Evolutionary conservation across 1,140 invertebrate genomes (phyloP).

Genomic region (Zaprionus ornatus): DNA sequence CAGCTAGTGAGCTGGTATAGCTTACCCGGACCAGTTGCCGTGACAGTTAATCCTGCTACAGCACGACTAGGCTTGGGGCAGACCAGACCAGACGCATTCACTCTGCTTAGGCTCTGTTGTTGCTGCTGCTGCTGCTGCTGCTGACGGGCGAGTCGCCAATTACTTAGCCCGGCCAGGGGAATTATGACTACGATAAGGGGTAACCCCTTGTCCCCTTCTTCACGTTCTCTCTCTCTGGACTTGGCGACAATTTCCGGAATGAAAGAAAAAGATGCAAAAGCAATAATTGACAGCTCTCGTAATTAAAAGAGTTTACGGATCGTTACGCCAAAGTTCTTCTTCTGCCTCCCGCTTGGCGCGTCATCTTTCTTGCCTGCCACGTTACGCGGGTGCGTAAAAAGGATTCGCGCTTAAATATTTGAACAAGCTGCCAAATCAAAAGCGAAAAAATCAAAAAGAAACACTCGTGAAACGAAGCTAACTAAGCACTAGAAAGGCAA

Average conservation of each 20-base stretch:
- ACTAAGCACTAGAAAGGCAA: slow-evolving; percentile 36
- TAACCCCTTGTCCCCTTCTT: not conserved
- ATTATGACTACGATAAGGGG: slow-evolving; percentile 34
- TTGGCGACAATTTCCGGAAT: slow-evolving; percentile 17
- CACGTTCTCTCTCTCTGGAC: not conserved
- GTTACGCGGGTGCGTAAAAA: slow-evolving; percentile 3
- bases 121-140: not conserved
- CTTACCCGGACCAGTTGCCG: slow-evolving; percentile 43
- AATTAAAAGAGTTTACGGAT: slow-evolving; percentile 25
- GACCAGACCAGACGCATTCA: slow-evolving; percentile 34
- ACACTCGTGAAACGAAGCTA: slow-evolving; percentile 22
- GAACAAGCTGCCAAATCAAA: slow-evolving; percentile 21
- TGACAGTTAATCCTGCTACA: slow-evolving; percentile 60
- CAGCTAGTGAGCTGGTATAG: not conserved
- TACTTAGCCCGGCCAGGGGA: slow-evolving; percentile 22
- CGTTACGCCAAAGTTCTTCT: not conserved
- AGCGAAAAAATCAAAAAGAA: slow-evolving; percentile 12
- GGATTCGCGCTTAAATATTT: slow-evolving; percentile 19
- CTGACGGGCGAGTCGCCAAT: slow-evolving; percentile 34
- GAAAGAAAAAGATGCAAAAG: not conserved
- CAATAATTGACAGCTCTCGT: slow-evolving; percentile 30
- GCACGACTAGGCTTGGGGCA: not conserved
- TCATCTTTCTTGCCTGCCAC: not conserved
- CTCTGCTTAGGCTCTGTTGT: slow-evolving; percentile 20
- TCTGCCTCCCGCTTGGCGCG: not conserved